Evolutionary conservation across 2,113 vertebrate genomes (phyloP), one percentile per base, ranked within the genome.

Genomic region (Nothocercus nigrocapillus): DNA sequence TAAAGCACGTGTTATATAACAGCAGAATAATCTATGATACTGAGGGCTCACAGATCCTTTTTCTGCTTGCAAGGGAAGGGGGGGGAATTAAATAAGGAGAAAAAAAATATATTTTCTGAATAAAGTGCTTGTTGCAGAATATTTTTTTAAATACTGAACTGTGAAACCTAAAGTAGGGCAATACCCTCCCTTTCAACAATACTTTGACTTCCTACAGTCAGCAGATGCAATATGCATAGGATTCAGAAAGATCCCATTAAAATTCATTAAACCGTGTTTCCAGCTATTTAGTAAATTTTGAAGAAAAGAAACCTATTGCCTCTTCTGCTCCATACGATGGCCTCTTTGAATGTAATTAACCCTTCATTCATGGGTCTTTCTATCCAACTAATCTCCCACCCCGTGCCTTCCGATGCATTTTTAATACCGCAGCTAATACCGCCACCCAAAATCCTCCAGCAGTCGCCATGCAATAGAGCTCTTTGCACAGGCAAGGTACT

Each of bases 261-360:
- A 97, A 97, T 97, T 97, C 97, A 96, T 97, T 96, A 97, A 97
- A 97, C 80, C 14, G 0, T 96, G 92, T 97, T 97, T 95, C 90
- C 93, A 95, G 94, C 94, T 97, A 97, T 96, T 97, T 97, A 96
- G 96, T 97, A 96, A 94, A 97, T 95, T 97, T 96, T 90, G 94
- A 97, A 97, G 95, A 97, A 97, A 95, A 95, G 96, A 95, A 95
- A 94, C 82, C 93, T 95, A 96, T 95, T 93, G 93, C 95, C 90
- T 95, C 61, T 68, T 88, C 88, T 95, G 94, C 85, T 96, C 94
- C 68, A n/a, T 94, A 88, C 2, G 59, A 93, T 97, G 94, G 90
- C 95, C 94, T 93, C 91, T 94, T 95, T 96, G 96, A 97, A 97
- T 96, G 84, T 89, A 95, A 97, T 97, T 97, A 97, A 96, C 95